These are phyloP conservation scores for Recurvirostra avosetta DNA, from an alignment of 2,113 vertebrate genomes.

Conservation along the genomic window DNA sequence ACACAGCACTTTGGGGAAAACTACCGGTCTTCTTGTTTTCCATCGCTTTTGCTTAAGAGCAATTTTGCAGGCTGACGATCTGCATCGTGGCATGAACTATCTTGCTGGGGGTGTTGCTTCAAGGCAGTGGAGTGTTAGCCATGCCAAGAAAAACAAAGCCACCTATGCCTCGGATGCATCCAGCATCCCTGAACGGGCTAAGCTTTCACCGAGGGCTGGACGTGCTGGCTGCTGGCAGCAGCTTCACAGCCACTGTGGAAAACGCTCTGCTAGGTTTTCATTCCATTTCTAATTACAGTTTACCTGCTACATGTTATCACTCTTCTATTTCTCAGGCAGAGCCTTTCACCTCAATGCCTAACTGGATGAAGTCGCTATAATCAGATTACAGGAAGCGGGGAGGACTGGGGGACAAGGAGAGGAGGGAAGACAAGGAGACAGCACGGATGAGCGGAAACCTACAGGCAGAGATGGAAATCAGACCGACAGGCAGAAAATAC, in stretches of 20 bases:
- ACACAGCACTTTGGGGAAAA: fast-evolving
- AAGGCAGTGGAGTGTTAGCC: neutral
- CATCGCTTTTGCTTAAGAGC: neutral
- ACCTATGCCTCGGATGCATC: neutral
- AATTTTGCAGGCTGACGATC: neutral
- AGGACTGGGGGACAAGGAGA: neutral
- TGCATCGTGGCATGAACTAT: neutral
- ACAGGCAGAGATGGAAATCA: slow-evolving; percentile 31
- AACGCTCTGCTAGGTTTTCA: neutral
- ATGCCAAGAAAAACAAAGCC: neutral
- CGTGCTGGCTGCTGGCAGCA: neutral
- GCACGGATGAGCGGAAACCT: slow-evolving; percentile 26
- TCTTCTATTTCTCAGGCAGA: neutral
- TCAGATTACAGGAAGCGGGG: neutral
- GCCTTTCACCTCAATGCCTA: neutral
- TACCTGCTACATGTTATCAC: neutral
- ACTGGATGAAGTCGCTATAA: neutral
- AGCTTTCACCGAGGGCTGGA: fast-evolving
- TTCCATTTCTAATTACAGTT: neutral
- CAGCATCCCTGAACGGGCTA: neutral
- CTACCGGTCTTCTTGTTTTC: neutral
- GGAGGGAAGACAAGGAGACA: slow-evolving; percentile 18
- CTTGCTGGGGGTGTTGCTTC: neutral
- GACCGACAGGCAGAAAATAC: slow-evolving; percentile 7
- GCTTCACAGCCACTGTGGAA: fast-evolving